phyloP scores from a whole-genome alignment of 2,113 vertebrate genomes.

The Hyaena hyaena region DNA sequence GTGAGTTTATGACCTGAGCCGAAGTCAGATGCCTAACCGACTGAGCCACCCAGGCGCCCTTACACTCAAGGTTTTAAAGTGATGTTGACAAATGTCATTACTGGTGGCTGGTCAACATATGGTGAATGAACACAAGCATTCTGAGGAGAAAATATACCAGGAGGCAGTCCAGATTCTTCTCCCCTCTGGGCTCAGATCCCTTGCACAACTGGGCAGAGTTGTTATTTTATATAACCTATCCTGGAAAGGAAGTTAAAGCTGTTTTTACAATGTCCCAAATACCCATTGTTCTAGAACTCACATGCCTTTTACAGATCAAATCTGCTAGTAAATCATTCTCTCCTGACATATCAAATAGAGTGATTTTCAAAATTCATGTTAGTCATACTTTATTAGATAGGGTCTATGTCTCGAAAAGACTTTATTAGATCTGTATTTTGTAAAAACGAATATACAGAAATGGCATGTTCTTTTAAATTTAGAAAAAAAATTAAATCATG shows the following conservation, averaged over 20 bases:
- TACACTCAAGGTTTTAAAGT: neutral
- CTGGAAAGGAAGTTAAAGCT: neutral
- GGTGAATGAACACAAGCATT: constrained; percentile 1
- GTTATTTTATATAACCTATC: neutral
- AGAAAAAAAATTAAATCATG: neutral
- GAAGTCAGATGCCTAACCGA: too few species aligned
- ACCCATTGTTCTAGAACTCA: neutral
- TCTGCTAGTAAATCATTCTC: neutral
- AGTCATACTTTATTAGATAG: neutral
- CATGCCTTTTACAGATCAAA: neutral
- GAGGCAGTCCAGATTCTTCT: neutral
- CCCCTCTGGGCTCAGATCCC: neutral
- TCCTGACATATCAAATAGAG: neutral
- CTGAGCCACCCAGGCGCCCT: too few species aligned
- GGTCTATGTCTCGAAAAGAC: neutral
- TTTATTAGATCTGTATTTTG: neutral
- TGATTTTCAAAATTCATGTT: constrained; percentile 46
- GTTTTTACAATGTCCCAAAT: neutral
- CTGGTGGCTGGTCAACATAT: neutral
- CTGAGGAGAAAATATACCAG: neutral
- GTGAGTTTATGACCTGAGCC: too few species aligned
- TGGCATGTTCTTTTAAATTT: neutral
- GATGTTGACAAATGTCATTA: neutral
- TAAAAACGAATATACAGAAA: neutral
- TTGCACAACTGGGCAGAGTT: neutral